Base-by-base conservation (phyloP, 2,888 invertebrate species). In the Rugalucina vietnamica region DNA sequence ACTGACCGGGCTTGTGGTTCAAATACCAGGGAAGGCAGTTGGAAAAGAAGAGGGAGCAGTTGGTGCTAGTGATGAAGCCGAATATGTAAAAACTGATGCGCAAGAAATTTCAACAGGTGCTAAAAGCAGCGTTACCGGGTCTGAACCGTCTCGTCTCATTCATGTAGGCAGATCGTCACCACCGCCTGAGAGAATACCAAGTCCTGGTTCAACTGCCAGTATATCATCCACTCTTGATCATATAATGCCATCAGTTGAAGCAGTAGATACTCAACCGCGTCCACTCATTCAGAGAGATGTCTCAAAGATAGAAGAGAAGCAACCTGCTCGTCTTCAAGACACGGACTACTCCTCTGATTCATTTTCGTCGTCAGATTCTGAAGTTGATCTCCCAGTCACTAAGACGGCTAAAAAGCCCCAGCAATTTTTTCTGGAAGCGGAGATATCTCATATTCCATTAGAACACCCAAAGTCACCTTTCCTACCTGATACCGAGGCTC, bases 191-290 rank as follows among this genome's bases (percentile, higher is more conserved):
- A 10, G 65, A 32, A 8, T 65, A 34, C 65, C 65, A 32, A 65
- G 65, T 18, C 65, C 12, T 18, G 65, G 24, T 4, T 65, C 65
- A 10, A 70, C 78, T 14, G 79, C 81, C 0, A 84, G 74, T 39
- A 84, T 86, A 54, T 77, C 75, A 24, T 86, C 86, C 0, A 70
- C 71, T 72, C 82, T 78, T 3, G 50, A 34, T 8, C 76, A 72
- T 39, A 72, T 72, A 3, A 78, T 86, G 69, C 84, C 86, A n/a
- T 81, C 82, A 29, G 86, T 86, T 27, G 86, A 86, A 60, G 57
- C 60, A 21, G 72, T 79, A 14, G 34, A 70, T 2, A 78, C 78
- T 32, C 50, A 18, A 1, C 74, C 79, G 18, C 34, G 71, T 5
- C 32, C 36, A 27, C 18, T 32, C 21, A 78, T 54, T 32, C 70